Base-by-base conservation (phyloP, 1,140 invertebrate species). In the Caenorhabditis brenneri region DNA sequence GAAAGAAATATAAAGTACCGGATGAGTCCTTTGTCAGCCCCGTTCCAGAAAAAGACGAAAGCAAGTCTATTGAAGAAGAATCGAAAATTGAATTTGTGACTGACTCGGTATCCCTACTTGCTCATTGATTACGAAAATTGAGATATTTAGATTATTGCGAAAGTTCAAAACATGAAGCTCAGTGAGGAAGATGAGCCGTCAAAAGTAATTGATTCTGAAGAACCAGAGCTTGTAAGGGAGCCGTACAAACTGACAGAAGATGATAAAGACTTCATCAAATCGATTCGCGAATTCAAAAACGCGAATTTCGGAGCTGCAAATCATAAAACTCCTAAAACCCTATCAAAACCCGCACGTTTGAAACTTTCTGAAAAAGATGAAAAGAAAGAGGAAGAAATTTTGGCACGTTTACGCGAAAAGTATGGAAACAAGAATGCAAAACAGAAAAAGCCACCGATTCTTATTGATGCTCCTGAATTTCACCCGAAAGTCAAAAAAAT, bases 261-360 rank as follows among this genome's bases (percentile, higher is more conserved):
- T 19, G 65, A 74, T 31, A 74, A 42, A 24, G 65, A 74, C 0
- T 74, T 74, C 15, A 74, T 74, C 36, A 74, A 74, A 74, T 74
- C 65, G 2, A 74, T 74, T 12, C 5, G 15, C 3, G 2, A 74
- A 42, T 74, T 74, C 15, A n/a, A n/a, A 24, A 42, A 15, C 1
- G 4, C 36, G 2, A 74, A 74, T 74, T 74, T 74, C 36, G 36
- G 65, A 2, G 29, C 33, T 7, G 1, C 33, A 2, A 4, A 16
- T 10, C 5, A n/a, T n/a, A n/a, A n/a, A n/a, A n/a, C n/a, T n/a
- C n/a, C n/a, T n/a, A n/a, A n/a, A n/a, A n/a, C n/a, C n/a, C n/a
- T n/a, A n/a, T n/a, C n/a, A n/a, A n/a, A n/a, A n/a, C 19, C n/a
- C 10, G 15, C 33, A 24, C 65, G n/a, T n/a, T n/a, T 36, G 0